Conservation (phyloP, 2,888 invertebrate genomes). For the Cheilosia vulpina region DNA sequence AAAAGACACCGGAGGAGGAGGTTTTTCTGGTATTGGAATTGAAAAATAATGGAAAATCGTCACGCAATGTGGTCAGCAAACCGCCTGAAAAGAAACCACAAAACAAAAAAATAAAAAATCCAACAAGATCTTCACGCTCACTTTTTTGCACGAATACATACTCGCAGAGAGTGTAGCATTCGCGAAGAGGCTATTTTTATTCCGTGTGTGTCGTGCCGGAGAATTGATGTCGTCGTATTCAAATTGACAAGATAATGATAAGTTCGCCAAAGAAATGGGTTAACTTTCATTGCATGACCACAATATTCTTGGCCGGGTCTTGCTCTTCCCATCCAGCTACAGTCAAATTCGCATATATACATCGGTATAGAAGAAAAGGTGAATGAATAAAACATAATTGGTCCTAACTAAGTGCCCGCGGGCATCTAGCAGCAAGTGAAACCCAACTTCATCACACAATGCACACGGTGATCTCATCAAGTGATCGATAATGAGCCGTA, state of each 20-base stretch:
- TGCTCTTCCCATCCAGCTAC: slow-evolving; percentile 9
- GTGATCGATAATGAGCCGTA: slow-evolving; percentile 69
- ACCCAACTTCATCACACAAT: slow-evolving; percentile 17
- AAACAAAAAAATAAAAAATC: not conserved
- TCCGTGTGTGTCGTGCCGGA: slow-evolving; percentile 60
- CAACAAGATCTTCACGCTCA: slow-evolving; percentile 9
- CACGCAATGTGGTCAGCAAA: slow-evolving; percentile 62
- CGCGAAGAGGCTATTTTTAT: slow-evolving; percentile 33
- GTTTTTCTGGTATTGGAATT: slow-evolving; percentile 18
- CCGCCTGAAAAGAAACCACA: not conserved
- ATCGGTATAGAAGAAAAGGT: slow-evolving; percentile 34
- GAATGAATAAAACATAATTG: slow-evolving; percentile 74
- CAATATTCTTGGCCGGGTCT: slow-evolving; percentile 9
- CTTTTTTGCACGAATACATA: slow-evolving; percentile 12
- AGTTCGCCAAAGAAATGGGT: slow-evolving; percentile 61
- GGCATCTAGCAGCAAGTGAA: slow-evolving; percentile 58
- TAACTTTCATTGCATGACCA: slow-evolving; percentile 73
- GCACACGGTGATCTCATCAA: slow-evolving; percentile 64
- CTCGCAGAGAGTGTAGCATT: slow-evolving; percentile 12
- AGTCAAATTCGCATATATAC: slow-evolving; percentile 47
- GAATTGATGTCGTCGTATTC: slow-evolving; percentile 63
- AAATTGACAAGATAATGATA: slow-evolving; percentile 74
- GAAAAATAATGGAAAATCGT: slow-evolving; percentile 58
- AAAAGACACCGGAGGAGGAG: not conserved
- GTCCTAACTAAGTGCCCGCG: slow-evolving; percentile 67